phyloP scores from a whole-genome alignment of 1,140 invertebrate species.

The Cataglyphis hispanica region DNA sequence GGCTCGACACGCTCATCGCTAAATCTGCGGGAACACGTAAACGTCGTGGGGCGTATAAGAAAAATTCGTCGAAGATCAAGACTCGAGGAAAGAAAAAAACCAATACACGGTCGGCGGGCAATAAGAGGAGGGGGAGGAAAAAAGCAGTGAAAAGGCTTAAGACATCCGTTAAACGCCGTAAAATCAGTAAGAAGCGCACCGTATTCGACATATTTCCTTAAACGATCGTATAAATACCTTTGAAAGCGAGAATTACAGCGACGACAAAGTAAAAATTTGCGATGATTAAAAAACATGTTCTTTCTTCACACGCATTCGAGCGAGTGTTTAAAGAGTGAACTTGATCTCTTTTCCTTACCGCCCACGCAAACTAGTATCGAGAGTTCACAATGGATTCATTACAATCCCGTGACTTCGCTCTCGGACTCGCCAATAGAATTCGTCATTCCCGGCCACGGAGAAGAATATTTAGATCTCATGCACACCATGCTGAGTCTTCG shows the following conservation, averaged over 20 bases:
- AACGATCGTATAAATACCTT: not conserved
- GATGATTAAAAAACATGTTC: not conserved
- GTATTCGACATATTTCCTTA: not conserved
- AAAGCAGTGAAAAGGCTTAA: not conserved
- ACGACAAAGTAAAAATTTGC: not conserved
- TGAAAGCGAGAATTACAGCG: no score
- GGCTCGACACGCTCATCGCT: not conserved
- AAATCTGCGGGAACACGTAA: no score
- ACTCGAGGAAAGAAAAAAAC: not conserved
- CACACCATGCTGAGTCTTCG: no score
- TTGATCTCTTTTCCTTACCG: not conserved
- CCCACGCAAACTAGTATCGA: not conserved
- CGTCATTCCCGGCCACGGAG: not conserved
- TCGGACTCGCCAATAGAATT: conserved; percentile 6
- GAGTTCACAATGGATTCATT: conserved; percentile 9
- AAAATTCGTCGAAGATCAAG: no score
- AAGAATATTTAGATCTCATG: conserved; percentile 3
- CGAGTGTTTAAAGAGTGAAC: not conserved
- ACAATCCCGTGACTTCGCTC: not conserved
- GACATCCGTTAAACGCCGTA: not conserved
- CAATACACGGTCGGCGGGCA: no score
- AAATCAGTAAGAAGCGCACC: not conserved
- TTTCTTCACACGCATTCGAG: not conserved
- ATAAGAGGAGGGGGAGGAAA: no score
- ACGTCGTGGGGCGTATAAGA: not conserved